phyloP scores from a whole-genome alignment of 2,888 invertebrate genomes.

The Siphlonurus alternatus region DNA sequence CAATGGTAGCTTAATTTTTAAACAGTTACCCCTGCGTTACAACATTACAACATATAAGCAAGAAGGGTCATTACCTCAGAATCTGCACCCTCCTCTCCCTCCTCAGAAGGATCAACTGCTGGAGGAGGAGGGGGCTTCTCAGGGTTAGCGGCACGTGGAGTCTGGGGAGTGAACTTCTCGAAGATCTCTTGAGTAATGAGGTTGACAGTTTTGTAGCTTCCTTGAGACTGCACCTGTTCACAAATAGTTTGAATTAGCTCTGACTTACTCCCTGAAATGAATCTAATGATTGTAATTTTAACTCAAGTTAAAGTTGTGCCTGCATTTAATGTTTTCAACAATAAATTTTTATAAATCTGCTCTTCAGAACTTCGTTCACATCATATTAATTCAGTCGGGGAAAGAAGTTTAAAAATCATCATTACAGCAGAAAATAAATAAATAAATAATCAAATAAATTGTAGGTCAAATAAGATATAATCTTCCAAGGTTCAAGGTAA shows the following conservation, averaged over 20 bases:
- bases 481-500: no score
- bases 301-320: neutral
- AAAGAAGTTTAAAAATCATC: neutral
- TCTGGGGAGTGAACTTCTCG: constrained; percentile 53
- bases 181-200: constrained; percentile 78
- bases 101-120: constrained; percentile 19
- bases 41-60: no score
- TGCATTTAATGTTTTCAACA: neutral
- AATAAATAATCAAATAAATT: neutral
- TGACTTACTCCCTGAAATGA: neutral
- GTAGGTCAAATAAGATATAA: no score
- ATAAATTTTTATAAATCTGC: no score
- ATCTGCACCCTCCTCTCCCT: neutral
- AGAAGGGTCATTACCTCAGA: no score
- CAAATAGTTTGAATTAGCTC: no score
- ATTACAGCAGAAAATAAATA: neutral
- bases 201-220: constrained; percentile 69
- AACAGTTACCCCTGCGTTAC: neutral
- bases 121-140: constrained; percentile 74
- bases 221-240: constrained; percentile 20
- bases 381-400: neutral
- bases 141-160: constrained; percentile 48
- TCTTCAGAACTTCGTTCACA: neutral
- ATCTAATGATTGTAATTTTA: neutral
- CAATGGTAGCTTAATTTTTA: neutral